These are phyloP conservation scores for Bothrops alternatus DNA, from an alignment of 2,797 vertebrate genomes.

Conservation along the genomic window DNA sequence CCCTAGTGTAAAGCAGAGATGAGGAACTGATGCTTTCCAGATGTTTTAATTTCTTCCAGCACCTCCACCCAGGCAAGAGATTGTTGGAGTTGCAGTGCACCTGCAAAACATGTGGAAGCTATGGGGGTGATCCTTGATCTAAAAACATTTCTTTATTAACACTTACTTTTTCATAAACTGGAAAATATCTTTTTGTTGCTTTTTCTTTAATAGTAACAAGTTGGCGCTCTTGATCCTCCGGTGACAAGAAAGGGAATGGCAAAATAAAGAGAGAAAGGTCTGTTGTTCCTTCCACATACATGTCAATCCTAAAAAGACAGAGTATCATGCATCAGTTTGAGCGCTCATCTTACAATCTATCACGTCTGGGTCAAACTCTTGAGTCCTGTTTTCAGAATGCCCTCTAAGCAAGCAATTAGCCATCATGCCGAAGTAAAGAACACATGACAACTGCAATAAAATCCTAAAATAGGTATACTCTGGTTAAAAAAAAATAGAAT, in stretches of 20 bases:
- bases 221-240: conserved; percentile 39
- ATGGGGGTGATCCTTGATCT: not conserved
- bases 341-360: not conserved
- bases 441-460: not conserved
- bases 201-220: conserved; percentile 19
- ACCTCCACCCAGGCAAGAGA: not conserved
- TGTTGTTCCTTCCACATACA: conserved; percentile 49
- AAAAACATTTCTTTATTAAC: not conserved
- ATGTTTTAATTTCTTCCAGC: not conserved
- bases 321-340: not conserved
- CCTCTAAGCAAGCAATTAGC: not conserved
- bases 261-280: conserved; percentile 36
- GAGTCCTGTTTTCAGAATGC: not conserved
- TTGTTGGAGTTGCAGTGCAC: not conserved
- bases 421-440: not conserved
- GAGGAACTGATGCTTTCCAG: not conserved
- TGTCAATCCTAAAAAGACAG: conserved; percentile 54
- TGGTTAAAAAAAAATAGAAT: not conserved
- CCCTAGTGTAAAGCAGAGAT: not conserved
- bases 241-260: not conserved
- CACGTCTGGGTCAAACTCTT: not conserved
- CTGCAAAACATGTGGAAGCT: not conserved
- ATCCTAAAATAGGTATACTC: not conserved
- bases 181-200: conserved; percentile 41
- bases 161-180: conserved; percentile 58